Percentiles rank a stretch among this genome's conserved stretches.
Conservation (phyloP, 1,140 invertebrate species). For the Lethrus apterus region DNA sequence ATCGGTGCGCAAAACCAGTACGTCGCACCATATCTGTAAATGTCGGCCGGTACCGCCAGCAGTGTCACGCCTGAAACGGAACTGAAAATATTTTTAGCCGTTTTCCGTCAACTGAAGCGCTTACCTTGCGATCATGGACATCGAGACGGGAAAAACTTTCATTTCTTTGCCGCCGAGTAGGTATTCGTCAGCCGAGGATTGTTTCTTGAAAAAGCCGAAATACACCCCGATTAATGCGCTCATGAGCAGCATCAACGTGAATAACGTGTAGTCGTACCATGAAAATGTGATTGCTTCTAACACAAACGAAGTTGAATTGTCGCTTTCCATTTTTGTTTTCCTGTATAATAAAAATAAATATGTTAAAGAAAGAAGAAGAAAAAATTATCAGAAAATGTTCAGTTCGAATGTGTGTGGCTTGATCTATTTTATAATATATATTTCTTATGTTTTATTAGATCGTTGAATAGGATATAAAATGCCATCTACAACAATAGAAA, state of each 20-base stretch:
- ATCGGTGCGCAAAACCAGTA: conserved; percentile 54
- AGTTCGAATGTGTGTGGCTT: no score
- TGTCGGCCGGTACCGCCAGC: conserved; percentile 59
- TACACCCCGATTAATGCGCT: conserved; percentile 68
- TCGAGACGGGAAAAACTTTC: conserved; percentile 64
- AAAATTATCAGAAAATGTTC: no score
- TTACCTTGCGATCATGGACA: conserved; percentile 55
- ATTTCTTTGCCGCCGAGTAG: conserved; percentile 70
- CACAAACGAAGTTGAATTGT: no score
- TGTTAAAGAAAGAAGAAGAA: no score
- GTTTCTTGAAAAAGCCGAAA: conserved; percentile 64
- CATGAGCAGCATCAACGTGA: conserved; percentile 53
- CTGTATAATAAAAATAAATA: no score
- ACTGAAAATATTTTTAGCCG: conserved; percentile 41
- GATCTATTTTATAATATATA: no score
- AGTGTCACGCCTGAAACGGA: conserved; percentile 74
- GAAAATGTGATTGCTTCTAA: conserved; percentile 8
- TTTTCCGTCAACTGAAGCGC: conserved; percentile 2
- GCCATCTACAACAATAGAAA: no score
- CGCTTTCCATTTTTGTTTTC: no score
- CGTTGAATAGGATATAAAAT: no score
- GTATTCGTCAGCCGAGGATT: conserved; percentile 65
- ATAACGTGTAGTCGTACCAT: conserved; percentile 48
- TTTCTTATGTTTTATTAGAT: no score
- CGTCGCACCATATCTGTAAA: conserved; percentile 63